These are phyloP conservation scores for Blastobasis lacticolella DNA, from an alignment of 2,888 invertebrate species.

Conservation along the genomic window DNA sequence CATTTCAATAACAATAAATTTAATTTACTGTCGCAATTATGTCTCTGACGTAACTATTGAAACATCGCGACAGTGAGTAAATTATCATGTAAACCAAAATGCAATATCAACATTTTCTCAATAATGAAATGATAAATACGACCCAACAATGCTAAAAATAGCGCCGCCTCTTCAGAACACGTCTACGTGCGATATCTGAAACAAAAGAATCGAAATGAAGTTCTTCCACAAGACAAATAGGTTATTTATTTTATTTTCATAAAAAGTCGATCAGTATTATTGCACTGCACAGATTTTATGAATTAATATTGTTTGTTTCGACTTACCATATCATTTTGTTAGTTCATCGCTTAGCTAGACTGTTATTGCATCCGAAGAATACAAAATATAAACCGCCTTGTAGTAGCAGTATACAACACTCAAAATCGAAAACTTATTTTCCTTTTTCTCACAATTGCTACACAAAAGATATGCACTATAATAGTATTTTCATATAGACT, in stretches of 20 bases:
- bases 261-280: conserved; percentile 23
- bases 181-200: conserved; percentile 40
- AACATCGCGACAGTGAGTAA: conserved; percentile 27
- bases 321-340: conserved; percentile 32
- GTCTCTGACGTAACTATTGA: conserved; percentile 32
- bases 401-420: conserved; percentile 29
- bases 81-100: conserved; percentile 20
- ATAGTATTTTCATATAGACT: conserved; percentile 24
- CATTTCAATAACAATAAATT: conserved; percentile 30
- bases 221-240: conserved; percentile 48
- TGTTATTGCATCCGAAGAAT: conserved; percentile 37
- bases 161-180: conserved; percentile 25
- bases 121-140: conserved; percentile 28
- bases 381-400: conserved; percentile 34
- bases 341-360: conserved; percentile 29
- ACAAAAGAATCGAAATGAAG: conserved; percentile 70
- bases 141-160: conserved; percentile 23
- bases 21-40: conserved; percentile 16
- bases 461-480: conserved; percentile 19
- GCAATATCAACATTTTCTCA: conserved; percentile 18
- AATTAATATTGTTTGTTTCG: conserved; percentile 32
- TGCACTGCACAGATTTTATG: conserved; percentile 24
- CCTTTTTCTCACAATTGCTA: conserved; percentile 27
- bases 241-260: conserved; percentile 47
- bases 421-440: conserved; percentile 13